These are phyloP conservation scores for Acipenser ruthenus DNA, from an alignment of 2,797 vertebrate species.

Conservation along the genomic window DNA sequence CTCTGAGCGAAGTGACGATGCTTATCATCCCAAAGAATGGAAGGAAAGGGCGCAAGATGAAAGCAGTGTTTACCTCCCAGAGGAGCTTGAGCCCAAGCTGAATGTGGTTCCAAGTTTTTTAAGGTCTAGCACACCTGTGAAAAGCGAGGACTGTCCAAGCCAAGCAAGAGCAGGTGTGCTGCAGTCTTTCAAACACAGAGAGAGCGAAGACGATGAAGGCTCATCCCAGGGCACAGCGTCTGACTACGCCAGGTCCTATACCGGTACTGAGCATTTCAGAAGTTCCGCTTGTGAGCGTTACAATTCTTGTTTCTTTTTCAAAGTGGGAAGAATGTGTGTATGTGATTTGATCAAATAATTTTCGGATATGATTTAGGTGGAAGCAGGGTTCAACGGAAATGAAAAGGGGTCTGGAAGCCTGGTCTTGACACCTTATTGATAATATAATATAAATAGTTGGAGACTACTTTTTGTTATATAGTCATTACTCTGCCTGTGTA, in stretches of 20 bases:
- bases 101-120: constrained; percentile 22
- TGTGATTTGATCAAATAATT: constrained; percentile 11
- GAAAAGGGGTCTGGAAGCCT: neutral
- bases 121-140: constrained; percentile 43
- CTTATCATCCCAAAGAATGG: constrained; percentile 25
- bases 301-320: constrained; percentile 17
- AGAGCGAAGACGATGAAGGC: constrained; percentile 17
- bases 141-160: constrained; percentile 38
- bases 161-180: constrained; percentile 7
- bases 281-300: constrained; percentile 50
- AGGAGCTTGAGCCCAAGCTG: constrained; percentile 14
- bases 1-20: constrained; percentile 28
- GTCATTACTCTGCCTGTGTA: too few species aligned
- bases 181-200: too few species aligned
- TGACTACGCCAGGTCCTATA: constrained; percentile 28
- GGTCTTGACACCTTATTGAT: neutral
- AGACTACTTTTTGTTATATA: too few species aligned
- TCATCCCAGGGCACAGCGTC: constrained; percentile 31
- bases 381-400: constrained; percentile 25
- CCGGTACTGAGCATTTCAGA: constrained; percentile 27
- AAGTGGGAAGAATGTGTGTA: constrained; percentile 12
- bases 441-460: too few species aligned
- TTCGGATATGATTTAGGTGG: constrained; percentile 16
- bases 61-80: constrained; percentile 23
- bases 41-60: constrained; percentile 6